Evolutionary conservation across 2,888 invertebrate species (phyloP).

Genomic region (Homarus gammarus): DNA sequence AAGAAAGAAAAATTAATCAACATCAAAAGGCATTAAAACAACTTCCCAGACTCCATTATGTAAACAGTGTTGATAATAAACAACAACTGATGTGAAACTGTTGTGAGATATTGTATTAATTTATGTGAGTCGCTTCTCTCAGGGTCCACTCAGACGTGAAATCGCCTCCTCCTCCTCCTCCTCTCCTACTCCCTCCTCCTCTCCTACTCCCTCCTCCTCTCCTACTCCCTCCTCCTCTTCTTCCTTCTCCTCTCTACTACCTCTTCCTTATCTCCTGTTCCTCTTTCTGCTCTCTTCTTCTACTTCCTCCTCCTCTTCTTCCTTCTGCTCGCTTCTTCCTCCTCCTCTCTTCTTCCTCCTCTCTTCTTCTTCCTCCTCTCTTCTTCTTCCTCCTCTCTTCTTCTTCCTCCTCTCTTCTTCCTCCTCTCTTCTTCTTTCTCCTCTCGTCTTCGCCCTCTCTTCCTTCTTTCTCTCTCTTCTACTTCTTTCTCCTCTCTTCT

Average conservation of each 20-base stretch:
- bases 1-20: no score
- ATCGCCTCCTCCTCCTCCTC: neutral
- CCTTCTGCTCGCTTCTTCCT: neutral
- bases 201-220: neutral
- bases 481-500: neutral
- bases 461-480: slow-evolving; percentile 2
- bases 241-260: neutral
- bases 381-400: neutral
- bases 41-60: no score
- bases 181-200: neutral
- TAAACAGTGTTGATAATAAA: no score
- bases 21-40: no score
- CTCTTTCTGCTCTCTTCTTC: no score
- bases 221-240: neutral
- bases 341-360: neutral
- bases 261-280: neutral
- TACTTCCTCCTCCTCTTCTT: no score
- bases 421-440: neutral
- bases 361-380: neutral
- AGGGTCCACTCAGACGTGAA: no score
- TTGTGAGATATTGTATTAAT: no score
- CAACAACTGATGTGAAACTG: no score
- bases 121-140: no score
- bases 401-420: neutral
- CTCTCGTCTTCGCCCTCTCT: neutral